Evolutionary conservation across 1,140 invertebrate species (phyloP).

Genomic region (Drosophila cardini): DNA sequence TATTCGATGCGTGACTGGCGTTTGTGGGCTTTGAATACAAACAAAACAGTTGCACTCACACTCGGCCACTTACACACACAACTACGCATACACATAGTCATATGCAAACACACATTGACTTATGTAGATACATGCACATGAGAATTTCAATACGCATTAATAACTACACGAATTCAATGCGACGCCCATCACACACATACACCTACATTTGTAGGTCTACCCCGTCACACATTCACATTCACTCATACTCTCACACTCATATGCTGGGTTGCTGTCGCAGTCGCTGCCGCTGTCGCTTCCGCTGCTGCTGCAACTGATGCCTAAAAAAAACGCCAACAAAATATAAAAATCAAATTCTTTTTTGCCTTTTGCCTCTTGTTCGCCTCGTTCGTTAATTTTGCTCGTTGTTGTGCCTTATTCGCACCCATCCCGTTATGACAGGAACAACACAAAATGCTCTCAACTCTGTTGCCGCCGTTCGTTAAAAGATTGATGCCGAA

Average conservation of each 20-base stretch:
- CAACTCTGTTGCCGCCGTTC: conserved; percentile 18
- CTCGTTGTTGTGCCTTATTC: conserved; percentile 55
- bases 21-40: conserved; percentile 81
- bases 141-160: conserved; percentile 80
- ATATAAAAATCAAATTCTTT: conserved; percentile 79
- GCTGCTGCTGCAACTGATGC: conserved; percentile 66
- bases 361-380: conserved; percentile 53
- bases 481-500: conserved; percentile 45
- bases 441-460: conserved; percentile 10
- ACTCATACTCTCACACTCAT: conserved; percentile 22
- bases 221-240: conserved; percentile 15
- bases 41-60: conserved; percentile 63
- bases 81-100: conserved; percentile 33
- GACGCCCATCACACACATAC: conserved; percentile 55
- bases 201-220: conserved; percentile 7
- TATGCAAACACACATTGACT: conserved; percentile 17
- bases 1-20: conserved; percentile 78
- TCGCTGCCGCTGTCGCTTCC: conserved; percentile 12
- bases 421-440: conserved; percentile 25
- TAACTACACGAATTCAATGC: conserved; percentile 81
- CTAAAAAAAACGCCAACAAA: conserved; percentile 79
- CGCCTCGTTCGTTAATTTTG: conserved; percentile 72
- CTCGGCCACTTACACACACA: conserved; percentile 41
- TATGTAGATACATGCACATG: conserved; percentile 54
- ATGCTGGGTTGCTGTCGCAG: conserved; percentile 13